phyloP scores from a whole-genome alignment of 2,888 invertebrate genomes.

The Sclerodermus sp. region DNA sequence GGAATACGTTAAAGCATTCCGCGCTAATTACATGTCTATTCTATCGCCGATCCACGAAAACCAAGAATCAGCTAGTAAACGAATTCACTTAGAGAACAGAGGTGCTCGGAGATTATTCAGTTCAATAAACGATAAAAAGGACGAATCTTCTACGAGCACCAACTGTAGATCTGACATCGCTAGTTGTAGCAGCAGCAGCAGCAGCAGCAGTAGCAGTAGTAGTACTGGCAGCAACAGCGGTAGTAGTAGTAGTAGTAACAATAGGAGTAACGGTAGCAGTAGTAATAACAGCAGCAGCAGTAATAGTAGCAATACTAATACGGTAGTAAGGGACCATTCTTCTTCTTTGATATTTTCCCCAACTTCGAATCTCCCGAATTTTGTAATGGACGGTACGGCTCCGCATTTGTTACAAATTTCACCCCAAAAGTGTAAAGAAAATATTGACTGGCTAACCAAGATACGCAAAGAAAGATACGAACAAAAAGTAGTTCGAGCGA shows the following conservation, averaged over 20 bases:
- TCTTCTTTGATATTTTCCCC: conserved; percentile 60
- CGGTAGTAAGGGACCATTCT: conserved; percentile 36
- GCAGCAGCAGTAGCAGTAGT: no score
- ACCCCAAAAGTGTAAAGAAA: conserved; percentile 67
- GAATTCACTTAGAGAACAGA: conserved; percentile 54
- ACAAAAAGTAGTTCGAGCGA: conserved; percentile 38
- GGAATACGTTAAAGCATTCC: conserved; percentile 36
- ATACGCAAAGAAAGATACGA: conserved; percentile 62
- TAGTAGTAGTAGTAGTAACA: no score
- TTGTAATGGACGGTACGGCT: conserved; percentile 73
- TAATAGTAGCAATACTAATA: conserved; percentile 10
- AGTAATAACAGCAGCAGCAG: no score
- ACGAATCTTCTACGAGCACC: conserved; percentile 2
- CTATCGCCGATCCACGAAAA: conserved; percentile 52
- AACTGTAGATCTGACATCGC: no score
- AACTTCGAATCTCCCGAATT: conserved; percentile 76
- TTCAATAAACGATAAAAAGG: conserved; percentile 32
- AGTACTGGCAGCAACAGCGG: no score
- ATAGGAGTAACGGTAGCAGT: no score
- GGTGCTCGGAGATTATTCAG: conserved; percentile 61
- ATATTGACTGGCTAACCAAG: conserved; percentile 74
- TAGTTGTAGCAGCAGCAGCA: no score
- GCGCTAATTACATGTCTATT: conserved; percentile 38
- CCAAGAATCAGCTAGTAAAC: conserved; percentile 40
- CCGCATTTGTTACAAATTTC: conserved; percentile 74